Evolutionary conservation across 2,888 invertebrate species (phyloP).

Genomic region (Synergus umbraculus): DNA sequence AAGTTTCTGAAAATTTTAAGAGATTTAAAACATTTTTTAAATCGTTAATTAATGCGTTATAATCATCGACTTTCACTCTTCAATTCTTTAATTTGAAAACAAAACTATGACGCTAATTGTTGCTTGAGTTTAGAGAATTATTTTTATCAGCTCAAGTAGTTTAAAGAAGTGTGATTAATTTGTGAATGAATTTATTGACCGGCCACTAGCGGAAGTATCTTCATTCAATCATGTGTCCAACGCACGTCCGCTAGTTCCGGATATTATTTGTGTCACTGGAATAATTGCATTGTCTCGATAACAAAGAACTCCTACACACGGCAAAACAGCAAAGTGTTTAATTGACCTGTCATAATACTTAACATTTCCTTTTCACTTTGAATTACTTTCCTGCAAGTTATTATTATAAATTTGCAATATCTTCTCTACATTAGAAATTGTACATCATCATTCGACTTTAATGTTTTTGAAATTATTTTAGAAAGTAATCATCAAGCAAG

Average conservation of each 20-base stretch:
- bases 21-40: no score
- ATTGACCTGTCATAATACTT: constrained; percentile 21
- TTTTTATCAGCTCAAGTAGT: background rate
- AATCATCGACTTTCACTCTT: no score
- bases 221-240: constrained; percentile 59
- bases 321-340: background rate
- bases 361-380: constrained; percentile 28
- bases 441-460: no score
- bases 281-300: constrained; percentile 38
- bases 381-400: background rate
- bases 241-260: constrained; percentile 57
- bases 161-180: constrained; percentile 11
- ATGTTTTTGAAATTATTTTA: no score
- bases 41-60: no score
- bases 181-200: constrained; percentile 17
- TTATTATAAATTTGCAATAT: background rate
- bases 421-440: no score
- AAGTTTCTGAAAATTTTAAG: no score
- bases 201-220: constrained; percentile 58
- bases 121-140: background rate
- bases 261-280: constrained; percentile 44
- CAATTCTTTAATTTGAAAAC: no score
- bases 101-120: background rate
- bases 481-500: no score
- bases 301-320: constrained; percentile 23